A percentile compares a stretch with the other conserved stretches of the same genome.
Conservation (phyloP, 2,888 invertebrate genomes). For the Drosophila leonis region DNA sequence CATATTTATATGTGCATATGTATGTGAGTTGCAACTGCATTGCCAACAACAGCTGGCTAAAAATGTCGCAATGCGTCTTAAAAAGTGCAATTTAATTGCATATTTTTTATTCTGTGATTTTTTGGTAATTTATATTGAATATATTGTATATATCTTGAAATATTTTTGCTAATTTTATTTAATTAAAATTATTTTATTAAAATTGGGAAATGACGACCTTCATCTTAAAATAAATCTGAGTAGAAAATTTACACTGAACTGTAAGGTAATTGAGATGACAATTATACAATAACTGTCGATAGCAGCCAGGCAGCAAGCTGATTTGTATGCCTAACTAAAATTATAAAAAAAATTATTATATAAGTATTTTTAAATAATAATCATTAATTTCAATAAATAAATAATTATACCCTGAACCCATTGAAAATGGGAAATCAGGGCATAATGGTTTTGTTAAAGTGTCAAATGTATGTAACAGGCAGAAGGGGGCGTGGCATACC, state of each 20-base stretch:
- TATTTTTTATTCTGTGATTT: not conserved
- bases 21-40: conserved; percentile 23
- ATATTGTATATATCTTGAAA: too few relatives aligned
- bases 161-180: not conserved
- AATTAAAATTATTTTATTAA: not conserved
- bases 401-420: too few relatives aligned
- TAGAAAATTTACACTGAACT: conserved; percentile 2
- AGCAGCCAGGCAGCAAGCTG: not conserved
- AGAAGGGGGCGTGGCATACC: too few relatives aligned
- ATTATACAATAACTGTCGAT: not conserved
- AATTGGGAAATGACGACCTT: not conserved
- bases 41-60: not conserved
- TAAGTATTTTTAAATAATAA: not conserved
- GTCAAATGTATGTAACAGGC: too few relatives aligned
- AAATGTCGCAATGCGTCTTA: not conserved
- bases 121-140: too few relatives aligned
- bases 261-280: not conserved
- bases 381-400: too few relatives aligned
- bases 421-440: too few relatives aligned
- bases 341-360: not conserved
- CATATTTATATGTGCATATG: not conserved
- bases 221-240: not conserved
- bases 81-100: not conserved
- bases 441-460: too few relatives aligned
- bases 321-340: not conserved